Base-by-base conservation (phyloP, 1,140 invertebrate species). In the Sycophaga agraensis region DNA sequence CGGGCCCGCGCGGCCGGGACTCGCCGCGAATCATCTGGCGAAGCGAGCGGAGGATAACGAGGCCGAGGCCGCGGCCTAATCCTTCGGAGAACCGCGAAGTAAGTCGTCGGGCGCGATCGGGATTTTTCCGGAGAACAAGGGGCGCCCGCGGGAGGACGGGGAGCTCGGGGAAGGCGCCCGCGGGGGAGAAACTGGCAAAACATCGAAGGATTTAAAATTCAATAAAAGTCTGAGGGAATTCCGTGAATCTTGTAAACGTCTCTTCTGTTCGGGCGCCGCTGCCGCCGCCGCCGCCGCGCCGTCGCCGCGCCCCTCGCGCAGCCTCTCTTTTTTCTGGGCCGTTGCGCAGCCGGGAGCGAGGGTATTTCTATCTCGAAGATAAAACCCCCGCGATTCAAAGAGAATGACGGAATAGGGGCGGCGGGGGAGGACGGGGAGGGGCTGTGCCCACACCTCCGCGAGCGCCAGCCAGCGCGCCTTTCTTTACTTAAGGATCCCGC, bases 141-240 rank as follows among this genome's bases (percentile, higher is more conserved):
- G 28, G 11, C 11, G 4, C 28, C 11, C 28, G 28, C 28, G 28
- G 28, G 11, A 6, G 5, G 28, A 31, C 4, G 11, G 28, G 11
- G 28, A 11, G 28, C 11, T 31, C 5, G 28, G 28, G 28, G 28
- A 31, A 6, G 28, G 28, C 11, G 28, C 11, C 5, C 4, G 28
- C 5, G 11, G 28, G 28, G 5, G 28, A 31, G 43, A 56, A 63
- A 63, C 26, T 57, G 43, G 53, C 31, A 57, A 62, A 56, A 56
- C 45, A 63, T 63, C 60, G 53, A 57, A 63, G 53, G 60, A 63
- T 57, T 63, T 63, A 63, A 63, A 63, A 63, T 63, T 63, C 53
- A 63, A 63, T 63, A 63, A 63, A 63, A 63, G 45, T 63, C 60
- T 63, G 53, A 63, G 60, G 60, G 53, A 49, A 63, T 63, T 56